Evolutionary conservation across 2,888 invertebrate genomes (phyloP).

Genomic region (Dorcus hopei): DNA sequence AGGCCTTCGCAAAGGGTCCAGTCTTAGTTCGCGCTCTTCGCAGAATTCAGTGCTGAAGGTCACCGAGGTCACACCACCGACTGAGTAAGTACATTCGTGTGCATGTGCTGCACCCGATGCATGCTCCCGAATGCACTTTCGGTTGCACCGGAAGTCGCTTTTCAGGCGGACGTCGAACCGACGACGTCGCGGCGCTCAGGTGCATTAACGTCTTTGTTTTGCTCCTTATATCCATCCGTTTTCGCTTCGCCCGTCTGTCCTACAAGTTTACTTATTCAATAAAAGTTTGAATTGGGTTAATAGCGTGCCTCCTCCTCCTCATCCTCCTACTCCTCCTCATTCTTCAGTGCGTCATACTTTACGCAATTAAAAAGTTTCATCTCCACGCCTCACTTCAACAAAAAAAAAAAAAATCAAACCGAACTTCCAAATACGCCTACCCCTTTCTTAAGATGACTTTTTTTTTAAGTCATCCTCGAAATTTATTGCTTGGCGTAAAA

Average conservation of each 20-base stretch:
- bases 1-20: slow-evolving; percentile 44
- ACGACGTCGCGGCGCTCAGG: slow-evolving; percentile 24
- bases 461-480: too few relatives aligned
- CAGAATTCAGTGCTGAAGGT: slow-evolving; percentile 41
- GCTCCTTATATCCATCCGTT: slow-evolving; percentile 46
- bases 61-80: slow-evolving; percentile 34
- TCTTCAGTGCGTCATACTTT: neutral
- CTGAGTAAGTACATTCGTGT: slow-evolving; percentile 34
- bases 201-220: slow-evolving; percentile 44
- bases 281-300: slow-evolving; percentile 31
- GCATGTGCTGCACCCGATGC: slow-evolving; percentile 25
- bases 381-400: too few relatives aligned
- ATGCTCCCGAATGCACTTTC: slow-evolving; percentile 30
- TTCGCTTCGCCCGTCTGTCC: slow-evolving; percentile 40
- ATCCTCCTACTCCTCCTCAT: neutral
- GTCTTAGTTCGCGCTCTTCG: slow-evolving; percentile 46
- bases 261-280: slow-evolving; percentile 34
- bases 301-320: slow-evolving; percentile 13
- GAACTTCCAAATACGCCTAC: neutral
- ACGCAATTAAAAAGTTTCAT: neutral
- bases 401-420: neutral
- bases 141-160: slow-evolving; percentile 27
- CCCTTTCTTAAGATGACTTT: too few relatives aligned
- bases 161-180: slow-evolving; percentile 10
- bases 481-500: too few relatives aligned